Conservation (phyloP, 2,113 vertebrate species). For the Oryzias javanicus region DNA sequence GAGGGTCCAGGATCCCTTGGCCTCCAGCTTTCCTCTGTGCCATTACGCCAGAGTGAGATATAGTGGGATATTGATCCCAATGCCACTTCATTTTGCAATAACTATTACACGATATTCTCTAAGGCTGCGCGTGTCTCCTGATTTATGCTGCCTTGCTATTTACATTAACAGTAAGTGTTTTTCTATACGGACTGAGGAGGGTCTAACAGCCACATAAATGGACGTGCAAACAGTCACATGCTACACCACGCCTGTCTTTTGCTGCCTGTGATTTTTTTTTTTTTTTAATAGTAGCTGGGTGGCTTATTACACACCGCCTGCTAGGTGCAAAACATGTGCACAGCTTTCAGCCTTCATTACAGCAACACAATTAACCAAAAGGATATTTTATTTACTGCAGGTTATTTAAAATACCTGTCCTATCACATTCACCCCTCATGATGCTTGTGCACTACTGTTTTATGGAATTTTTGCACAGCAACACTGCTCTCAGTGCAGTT, state of each 20-base stretch:
- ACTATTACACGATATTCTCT: conserved; percentile 89
- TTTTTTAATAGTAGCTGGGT: conserved; percentile 36
- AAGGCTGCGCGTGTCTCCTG: conserved; percentile 69
- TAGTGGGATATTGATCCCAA: conserved; percentile 96
- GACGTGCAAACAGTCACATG: conserved; percentile 63
- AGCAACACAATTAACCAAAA: conserved; percentile 56
- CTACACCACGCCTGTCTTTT: conserved; percentile 51
- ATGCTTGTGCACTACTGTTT: conserved; percentile 13
- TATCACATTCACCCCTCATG: conserved; percentile 39
- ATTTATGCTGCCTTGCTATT: conserved; percentile 82
- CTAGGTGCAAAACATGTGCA: conserved; percentile 43
- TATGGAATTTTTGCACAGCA: too few relatives aligned
- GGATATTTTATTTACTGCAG: conserved; percentile 44
- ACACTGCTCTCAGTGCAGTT: too few relatives aligned
- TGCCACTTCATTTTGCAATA: conserved; percentile 98
- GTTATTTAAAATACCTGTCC: conserved; percentile 50
- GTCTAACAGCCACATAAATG: conserved; percentile 61
- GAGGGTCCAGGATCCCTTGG: conserved; percentile 94
- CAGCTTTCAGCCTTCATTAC: conserved; percentile 44
- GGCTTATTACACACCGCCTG: conserved; percentile 46
- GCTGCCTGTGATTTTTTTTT: conserved; percentile 49
- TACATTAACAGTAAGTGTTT: conserved; percentile 83
- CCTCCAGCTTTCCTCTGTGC: conserved; percentile 90
- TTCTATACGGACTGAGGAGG: conserved; percentile 74
- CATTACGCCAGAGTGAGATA: conserved; percentile 97